Base-by-base conservation (phyloP, 1,140 invertebrate genomes). In the Apis florea region DNA sequence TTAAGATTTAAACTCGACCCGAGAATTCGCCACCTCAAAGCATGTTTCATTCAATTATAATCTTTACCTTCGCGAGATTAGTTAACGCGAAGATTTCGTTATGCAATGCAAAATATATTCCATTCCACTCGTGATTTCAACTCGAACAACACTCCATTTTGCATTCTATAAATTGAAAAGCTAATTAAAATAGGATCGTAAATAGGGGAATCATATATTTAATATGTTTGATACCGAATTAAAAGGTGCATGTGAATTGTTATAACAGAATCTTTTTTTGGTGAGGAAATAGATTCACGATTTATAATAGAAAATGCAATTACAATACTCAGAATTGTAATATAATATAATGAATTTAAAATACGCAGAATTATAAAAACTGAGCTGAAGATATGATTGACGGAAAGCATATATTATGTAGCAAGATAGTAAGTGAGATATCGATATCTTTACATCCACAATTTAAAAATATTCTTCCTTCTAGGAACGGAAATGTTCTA, bases 111-210 rank as follows among this genome's bases (percentile, higher is more conserved):
- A 19, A 53, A 17, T 26, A 31, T 47, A 59, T 56, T 59, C 66
- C 5, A 40, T 69, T 78, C 56, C 54, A 61, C n/a, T 63, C 31
- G 67, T 13, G 76, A 49, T 53, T 70, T 71, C 56, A 17, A 0
- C 17, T 15, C 24, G 40, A 15, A 24, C 54, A 26, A 40, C 56
- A 61, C 56, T 15, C 19, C 17, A 12, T 19, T 61, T 79, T 24
- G n/a, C 56, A 79, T 54, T 63, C 56, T 19, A 31, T 79, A 53
- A 70, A 70, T 61, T 53, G 2, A 11, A 31, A 11, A 59, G 13
- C 19, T 79, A 71, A 79, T 61, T 59, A 61, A 1, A 58, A 0
- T 0, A 66, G 17, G 61, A 56, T 51, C 47, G 4, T 5, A 40
- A 15, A 3, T 13, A n/a, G n/a, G n/a, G n/a, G n/a, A n/a, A n/a